A percentile compares a stretch with the other conserved stretches of the same genome.
These are phyloP conservation scores for Caenorhabditis remanei DNA, from an alignment of 1,140 invertebrate genomes.

Conservation along the genomic window DNA sequence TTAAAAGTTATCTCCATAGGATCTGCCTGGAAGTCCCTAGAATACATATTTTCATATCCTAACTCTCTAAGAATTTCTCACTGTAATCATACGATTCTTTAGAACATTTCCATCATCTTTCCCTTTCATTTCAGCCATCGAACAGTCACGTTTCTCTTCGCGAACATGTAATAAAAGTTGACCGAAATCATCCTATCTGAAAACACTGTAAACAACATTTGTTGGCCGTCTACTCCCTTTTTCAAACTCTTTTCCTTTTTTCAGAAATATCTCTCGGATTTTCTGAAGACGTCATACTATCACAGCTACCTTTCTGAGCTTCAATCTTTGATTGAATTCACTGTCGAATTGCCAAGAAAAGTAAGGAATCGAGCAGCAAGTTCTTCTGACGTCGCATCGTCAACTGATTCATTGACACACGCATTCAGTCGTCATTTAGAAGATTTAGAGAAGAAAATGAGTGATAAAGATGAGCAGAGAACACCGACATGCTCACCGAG, in stretches of 20 bases:
- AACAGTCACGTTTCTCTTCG: not conserved
- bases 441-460: slow-evolving; percentile 39
- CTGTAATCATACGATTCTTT: not conserved
- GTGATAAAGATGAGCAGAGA: slow-evolving; percentile 7
- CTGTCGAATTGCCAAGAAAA: slow-evolving; percentile 13
- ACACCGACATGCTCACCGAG: slow-evolving; percentile 30
- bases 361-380: slow-evolving; percentile 18
- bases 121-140: not conserved
- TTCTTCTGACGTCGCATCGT: slow-evolving; percentile 44
- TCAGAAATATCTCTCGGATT: slow-evolving; percentile 38
- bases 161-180: not conserved
- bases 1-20: no score
- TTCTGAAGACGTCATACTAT: slow-evolving; percentile 25
- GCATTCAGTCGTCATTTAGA: slow-evolving; percentile 42
- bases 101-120: not conserved
- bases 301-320: slow-evolving; percentile 17
- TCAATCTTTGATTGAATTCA: slow-evolving; percentile 33
- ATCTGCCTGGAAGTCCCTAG: no score
- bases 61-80: no score
- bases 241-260: not conserved
- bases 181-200: not conserved
- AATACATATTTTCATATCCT: no score
- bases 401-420: slow-evolving; percentile 33
- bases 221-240: not conserved
- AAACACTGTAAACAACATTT: not conserved